phyloP scores from a whole-genome alignment of 2,888 invertebrate genomes.

The Nycteola revayana region DNA sequence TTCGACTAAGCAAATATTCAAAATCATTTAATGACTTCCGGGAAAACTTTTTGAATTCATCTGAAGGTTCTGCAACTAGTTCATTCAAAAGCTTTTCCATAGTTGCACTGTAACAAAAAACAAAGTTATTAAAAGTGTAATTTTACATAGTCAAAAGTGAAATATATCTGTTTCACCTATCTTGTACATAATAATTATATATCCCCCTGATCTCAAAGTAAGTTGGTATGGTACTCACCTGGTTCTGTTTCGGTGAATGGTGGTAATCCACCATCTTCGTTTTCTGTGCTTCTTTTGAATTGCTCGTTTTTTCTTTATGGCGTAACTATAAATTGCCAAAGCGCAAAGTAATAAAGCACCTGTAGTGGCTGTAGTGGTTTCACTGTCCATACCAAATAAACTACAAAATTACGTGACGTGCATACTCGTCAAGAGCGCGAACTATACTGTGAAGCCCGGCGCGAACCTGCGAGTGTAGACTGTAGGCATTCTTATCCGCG shows the following conservation, averaged over 20 bases:
- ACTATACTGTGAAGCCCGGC: conserved; percentile 3
- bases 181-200: background rate
- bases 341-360: conserved; percentile 1
- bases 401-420: conserved; percentile 1
- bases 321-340: background rate
- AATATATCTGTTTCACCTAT: background rate
- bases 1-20: background rate
- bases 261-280: conserved; percentile 15
- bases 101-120: background rate
- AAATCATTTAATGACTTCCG: conserved; percentile 1
- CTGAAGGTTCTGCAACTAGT: background rate
- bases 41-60: background rate
- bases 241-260: conserved; percentile 13
- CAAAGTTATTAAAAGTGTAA: conserved; percentile 1
- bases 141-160: background rate
- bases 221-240: conserved; percentile 4
- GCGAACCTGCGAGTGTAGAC: conserved; percentile 4
- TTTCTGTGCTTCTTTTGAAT: conserved; percentile 8
- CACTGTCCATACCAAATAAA: conserved; percentile 4
- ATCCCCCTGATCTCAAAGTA: background rate
- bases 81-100: background rate
- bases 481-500: conserved; percentile 1
- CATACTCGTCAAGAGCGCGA: conserved; percentile 3
- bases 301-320: conserved; percentile 4
- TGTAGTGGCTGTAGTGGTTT: conserved; percentile 4